Evolutionary conservation across 2,113 vertebrate genomes (phyloP), one percentile per base, ranked within the genome.

Genomic region (Vidua macroura): DNA sequence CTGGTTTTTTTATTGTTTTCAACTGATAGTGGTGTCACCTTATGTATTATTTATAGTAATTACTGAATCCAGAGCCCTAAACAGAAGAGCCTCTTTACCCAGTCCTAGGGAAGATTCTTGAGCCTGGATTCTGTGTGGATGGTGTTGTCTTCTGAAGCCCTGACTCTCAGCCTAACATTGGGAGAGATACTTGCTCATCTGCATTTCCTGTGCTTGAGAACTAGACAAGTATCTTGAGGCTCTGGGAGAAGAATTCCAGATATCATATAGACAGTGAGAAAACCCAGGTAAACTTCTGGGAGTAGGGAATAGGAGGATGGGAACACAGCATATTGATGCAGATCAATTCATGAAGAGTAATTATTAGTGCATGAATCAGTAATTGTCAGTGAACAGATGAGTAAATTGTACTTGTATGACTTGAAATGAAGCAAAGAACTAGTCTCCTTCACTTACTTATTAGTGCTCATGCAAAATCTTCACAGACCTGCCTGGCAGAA

Each of bases 81-180:
- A 37, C 10, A 37, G 66, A 79, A 67, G 7, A 66, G 3, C 19
- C 11, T 84, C 48, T 74, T 87, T 64, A 73, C 13, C 11, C 17
- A 62, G 6, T 49, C n/a, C 8, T 15, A 37, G 20, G 15, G 10
- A 75, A 28, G 35, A 49, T 85, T 30, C 35, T 48, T 55, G 33
- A 63, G 79, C 5, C 7, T 37, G 20, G 12, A 14, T 86, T 94
- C 30, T 63, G 6, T 25, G 23, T 35, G 30, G 15, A 15, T 75
- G 24, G 27, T 52, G 53, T 4, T 48, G 6, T 39, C 11, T 68
- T 33, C 33, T 48, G 62, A 59, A 68, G 22, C 7, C 21, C 52
- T 55, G 67, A 79, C 23, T 72, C n/a, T 44, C 48, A 53, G 13
- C 15, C 14, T 78, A 49, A 58, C 0, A 0, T 0, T 62, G 52